Evolutionary conservation across 2,888 invertebrate species (phyloP), one percentile per base, ranked within the genome.

Genomic region (Eucera pruinosa): DNA sequence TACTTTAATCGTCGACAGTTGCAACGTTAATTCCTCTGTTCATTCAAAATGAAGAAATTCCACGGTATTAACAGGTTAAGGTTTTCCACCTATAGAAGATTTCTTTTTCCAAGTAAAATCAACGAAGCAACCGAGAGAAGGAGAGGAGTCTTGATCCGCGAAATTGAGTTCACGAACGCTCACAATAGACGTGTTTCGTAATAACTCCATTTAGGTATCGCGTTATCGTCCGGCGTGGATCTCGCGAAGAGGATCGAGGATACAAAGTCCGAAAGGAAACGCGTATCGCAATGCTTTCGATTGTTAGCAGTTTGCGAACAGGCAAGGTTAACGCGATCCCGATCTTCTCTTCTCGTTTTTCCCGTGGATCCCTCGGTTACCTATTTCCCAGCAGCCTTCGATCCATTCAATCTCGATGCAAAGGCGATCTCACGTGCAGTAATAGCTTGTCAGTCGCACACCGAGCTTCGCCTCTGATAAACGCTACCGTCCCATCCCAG

Each of bases 321-420:
- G n/a, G 67, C 52, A 45, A 78, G 70, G 68, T 80, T 74, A 84
- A 81, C 78, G 61, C 73, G 71, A 78, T 79, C 70, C 55, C 72
- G 30, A 52, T 54, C 30, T 76, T 81, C 72, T 45, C n/a, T 45
- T 18, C 15, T 27, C 5, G 30, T 25, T 25, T 9, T 5, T 9
- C 20, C 50, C 7, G 47, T 15, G 27, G 57, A 27, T n/a, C 45
- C 48, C 50, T 72, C 60, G 45, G 58, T 76, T 78, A 76, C 64
- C 82, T 77, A 86, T 87, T 87, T 87, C 80, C 82, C 79, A 45
- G 62, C 47, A 78, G 70, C 64, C 60, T n/a, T 69, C 79, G 77
- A 88, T 86, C 83, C 81, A 85, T 87, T 85, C 83, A 85, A 87
- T 86, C 82, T 82, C 82, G 81, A 88, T 86, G 86, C 85, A 86